These are phyloP conservation scores for Poeciliopsis presidionis DNA, from an alignment of 2,797 vertebrate genomes.

Conservation along the genomic window DNA sequence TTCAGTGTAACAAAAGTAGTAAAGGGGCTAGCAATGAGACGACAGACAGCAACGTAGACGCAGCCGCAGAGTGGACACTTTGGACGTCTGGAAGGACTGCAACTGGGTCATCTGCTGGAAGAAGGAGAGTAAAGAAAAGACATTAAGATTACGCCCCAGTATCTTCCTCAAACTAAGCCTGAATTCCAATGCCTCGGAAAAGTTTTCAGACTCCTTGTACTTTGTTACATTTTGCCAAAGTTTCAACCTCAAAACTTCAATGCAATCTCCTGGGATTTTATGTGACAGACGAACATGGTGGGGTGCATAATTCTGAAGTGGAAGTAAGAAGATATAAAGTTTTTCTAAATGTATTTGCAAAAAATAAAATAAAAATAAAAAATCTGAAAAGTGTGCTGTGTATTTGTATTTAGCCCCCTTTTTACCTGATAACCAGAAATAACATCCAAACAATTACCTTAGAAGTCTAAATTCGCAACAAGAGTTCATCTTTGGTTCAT, in stretches of 20 bases:
- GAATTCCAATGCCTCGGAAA: constrained; percentile 18
- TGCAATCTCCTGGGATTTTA: neutral
- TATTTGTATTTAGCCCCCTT: neutral
- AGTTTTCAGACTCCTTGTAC: neutral
- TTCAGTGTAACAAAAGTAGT: constrained; percentile 78
- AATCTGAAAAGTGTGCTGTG: neutral
- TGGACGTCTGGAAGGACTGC: constrained; percentile 80
- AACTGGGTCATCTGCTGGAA: constrained; percentile 85
- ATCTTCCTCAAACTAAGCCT: constrained; percentile 12
- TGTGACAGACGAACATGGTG: neutral
- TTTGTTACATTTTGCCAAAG: neutral
- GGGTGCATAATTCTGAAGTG: neutral
- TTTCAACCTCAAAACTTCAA: neutral
- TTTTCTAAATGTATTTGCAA: neutral
- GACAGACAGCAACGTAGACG: constrained; percentile 62
- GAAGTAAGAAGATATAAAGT: neutral
- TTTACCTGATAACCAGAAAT: neutral
- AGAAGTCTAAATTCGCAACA: neutral
- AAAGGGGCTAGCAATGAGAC: constrained; percentile 74
- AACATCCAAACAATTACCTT: neutral
- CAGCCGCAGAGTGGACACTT: constrained; percentile 80
- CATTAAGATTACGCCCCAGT: constrained; percentile 31
- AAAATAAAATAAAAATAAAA: neutral
- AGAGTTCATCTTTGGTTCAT: neutral
- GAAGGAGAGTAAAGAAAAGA: constrained; percentile 41